Evolutionary conservation across 1,140 invertebrate genomes (phyloP), one percentile per base, ranked within the genome.

Genomic region (Drosophila sturtevanti): DNA sequence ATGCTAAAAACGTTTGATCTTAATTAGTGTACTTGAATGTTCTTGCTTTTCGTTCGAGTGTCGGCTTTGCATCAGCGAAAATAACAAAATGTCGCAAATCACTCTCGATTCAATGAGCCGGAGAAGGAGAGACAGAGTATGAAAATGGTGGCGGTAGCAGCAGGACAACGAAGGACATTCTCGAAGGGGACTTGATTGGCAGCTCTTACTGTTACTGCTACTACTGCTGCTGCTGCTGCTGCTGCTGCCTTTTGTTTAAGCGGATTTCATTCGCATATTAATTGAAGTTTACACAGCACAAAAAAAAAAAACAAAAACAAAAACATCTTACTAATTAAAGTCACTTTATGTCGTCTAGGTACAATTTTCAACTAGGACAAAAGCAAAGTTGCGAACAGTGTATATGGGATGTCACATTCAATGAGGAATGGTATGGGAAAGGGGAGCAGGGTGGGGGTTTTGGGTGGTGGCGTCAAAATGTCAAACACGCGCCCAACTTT

Each of bases 21-120:
- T 86, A 86, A 86, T 86, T 86, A 86, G 82, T 87, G 84, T 86
- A 87, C 82, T 86, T 87, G 82, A 86, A 76, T 74, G 82, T 82
- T 65, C 61, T 64, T 38, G 38, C 38, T 24, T 35, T 27, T 65
- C 75, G 60, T 63, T 63, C 60, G 52, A 74, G 34, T 58, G 81
- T 86, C 81, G 78, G 81, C 79, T 87, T 86, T 87, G 78, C 73
- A 86, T 86, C 78, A 86, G 81, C 81, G 70, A 86, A 86, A 87
- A 87, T 86, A 80, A 87, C 74, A 86, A 86, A 86, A 86, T 86
- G 82, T 86, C 82, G 79, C 82, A 87, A 86, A 87, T 86, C 82
- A 87, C 68, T 75, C 52, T 48, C 9, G 41, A 21, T 10, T 21
- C 16, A 48, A 48, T 48, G 14, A 48, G 41, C 41, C 18, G 18